Conservation (phyloP, 2,888 invertebrate genomes). For the Congeria kusceri region DNA sequence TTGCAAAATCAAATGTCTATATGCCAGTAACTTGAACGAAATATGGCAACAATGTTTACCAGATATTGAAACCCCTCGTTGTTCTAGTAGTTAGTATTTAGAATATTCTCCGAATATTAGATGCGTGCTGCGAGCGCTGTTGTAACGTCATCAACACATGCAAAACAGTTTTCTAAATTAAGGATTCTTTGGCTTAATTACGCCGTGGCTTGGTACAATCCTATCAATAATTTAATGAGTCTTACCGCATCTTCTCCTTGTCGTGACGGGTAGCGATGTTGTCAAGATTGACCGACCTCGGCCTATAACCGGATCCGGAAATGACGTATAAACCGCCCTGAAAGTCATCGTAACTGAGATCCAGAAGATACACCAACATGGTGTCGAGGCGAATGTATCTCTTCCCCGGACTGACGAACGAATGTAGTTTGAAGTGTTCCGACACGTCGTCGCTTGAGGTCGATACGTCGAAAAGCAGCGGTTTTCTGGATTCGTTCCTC, state of each 20-base stretch:
- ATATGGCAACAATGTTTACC: too few relatives aligned
- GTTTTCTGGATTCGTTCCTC: constrained; percentile 49
- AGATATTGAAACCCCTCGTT: too few relatives aligned
- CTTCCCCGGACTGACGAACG: constrained; percentile 55
- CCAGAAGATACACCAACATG: constrained; percentile 60
- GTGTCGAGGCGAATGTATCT: constrained; percentile 67
- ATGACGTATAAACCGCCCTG: constrained; percentile 47
- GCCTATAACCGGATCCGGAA: constrained; percentile 61
- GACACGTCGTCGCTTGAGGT: constrained; percentile 45
- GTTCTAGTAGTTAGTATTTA: too few relatives aligned
- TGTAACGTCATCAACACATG: too few relatives aligned
- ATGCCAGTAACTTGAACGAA: too few relatives aligned
- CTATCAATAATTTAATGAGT: too few relatives aligned
- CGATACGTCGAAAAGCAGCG: constrained; percentile 52
- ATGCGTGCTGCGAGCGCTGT: too few relatives aligned
- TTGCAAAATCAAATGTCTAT: too few relatives aligned
- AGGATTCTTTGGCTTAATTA: too few relatives aligned
- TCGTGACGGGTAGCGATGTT: constrained; percentile 61
- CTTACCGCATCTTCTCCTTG: constrained; percentile 50
- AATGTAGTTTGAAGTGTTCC: constrained; percentile 50
- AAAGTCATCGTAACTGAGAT: constrained; percentile 55
- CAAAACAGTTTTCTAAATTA: too few relatives aligned
- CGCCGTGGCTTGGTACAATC: too few relatives aligned
- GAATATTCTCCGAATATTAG: too few relatives aligned
- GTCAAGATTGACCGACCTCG: constrained; percentile 60